Percentiles rank a stretch among this genome's conserved stretches.
phyloP scores from a whole-genome alignment of 2,888 invertebrate genomes.

The Sesia apiformis region DNA sequence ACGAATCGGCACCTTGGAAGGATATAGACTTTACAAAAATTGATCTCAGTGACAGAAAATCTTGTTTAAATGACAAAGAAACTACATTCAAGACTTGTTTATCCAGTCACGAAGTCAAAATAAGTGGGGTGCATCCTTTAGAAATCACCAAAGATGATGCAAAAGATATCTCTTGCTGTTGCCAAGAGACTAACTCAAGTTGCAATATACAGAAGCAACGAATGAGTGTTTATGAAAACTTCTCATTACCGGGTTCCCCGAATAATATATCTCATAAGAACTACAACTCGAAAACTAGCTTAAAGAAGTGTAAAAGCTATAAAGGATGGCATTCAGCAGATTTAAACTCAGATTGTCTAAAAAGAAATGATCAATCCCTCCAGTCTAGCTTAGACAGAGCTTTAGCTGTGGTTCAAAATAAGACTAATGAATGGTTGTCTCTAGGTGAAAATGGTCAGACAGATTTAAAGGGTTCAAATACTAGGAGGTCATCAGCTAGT shows the following conservation, averaged over 20 bases:
- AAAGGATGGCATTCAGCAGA: background rate
- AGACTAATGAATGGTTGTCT: slow-evolving; percentile 53
- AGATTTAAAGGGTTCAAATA: slow-evolving; percentile 34
- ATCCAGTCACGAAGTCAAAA: slow-evolving; percentile 28
- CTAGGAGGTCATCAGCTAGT: slow-evolving; percentile 58
- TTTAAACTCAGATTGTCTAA: background rate
- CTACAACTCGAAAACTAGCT: slow-evolving; percentile 47
- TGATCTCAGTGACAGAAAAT: slow-evolving; percentile 24
- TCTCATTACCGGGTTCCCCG: slow-evolving; percentile 59
- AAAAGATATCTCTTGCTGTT: slow-evolving; percentile 10
- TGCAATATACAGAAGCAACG: slow-evolving; percentile 22
- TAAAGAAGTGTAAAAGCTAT: slow-evolving; percentile 28
- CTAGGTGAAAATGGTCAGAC: slow-evolving; percentile 22
- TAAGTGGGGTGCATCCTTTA: slow-evolving; percentile 45
- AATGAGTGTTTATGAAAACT: slow-evolving; percentile 53
- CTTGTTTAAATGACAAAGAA: slow-evolving; percentile 18
- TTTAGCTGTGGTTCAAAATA: slow-evolving; percentile 49
- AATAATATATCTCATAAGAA: slow-evolving; percentile 50
- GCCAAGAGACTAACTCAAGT: slow-evolving; percentile 8
- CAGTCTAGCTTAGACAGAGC: slow-evolving; percentile 41
- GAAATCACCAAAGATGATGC: slow-evolving; percentile 31
- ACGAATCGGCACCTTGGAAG: slow-evolving; percentile 40
- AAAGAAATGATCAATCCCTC: slow-evolving; percentile 6
- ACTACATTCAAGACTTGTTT: slow-evolving; percentile 52
- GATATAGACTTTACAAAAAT: slow-evolving; percentile 17